A percentile compares a stretch with the other conserved stretches of the same genome.
Conservation (phyloP, 2,888 invertebrate genomes). For the Cryptocheilus praepositus region DNA sequence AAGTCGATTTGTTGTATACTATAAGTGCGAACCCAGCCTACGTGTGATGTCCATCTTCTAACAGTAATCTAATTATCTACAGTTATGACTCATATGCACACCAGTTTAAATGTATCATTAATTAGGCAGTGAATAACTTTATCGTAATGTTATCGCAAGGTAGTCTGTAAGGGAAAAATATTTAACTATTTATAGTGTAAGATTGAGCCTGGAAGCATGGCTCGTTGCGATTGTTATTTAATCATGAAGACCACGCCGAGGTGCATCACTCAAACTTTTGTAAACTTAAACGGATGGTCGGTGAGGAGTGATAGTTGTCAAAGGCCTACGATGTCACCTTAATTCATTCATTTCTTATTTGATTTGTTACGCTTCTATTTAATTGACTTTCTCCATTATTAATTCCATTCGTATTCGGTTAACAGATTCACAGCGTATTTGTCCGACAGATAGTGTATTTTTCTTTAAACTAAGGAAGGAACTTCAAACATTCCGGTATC, state of each 20-base stretch:
- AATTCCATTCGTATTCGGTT: conserved; percentile 7
- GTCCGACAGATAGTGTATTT: neutral
- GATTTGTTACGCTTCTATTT: neutral
- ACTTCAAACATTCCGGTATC: conserved; percentile 73
- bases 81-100: conserved; percentile 37
- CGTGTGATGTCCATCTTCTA: conserved; percentile 45
- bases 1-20: conserved; percentile 41
- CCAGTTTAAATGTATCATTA: conserved; percentile 37
- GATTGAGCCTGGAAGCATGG: conserved; percentile 2
- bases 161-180: conserved; percentile 16
- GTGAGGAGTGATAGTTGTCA: conserved; percentile 8
- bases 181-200: conserved; percentile 25
- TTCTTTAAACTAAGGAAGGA: conserved; percentile 47
- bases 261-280: conserved; percentile 13
- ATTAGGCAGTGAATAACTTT: conserved; percentile 21
- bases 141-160: conserved; percentile 22
- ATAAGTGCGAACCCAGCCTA: conserved; percentile 57
- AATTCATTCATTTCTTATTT: conserved; percentile 10
- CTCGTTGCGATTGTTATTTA: conserved; percentile 23
- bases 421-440: neutral
- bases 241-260: conserved; percentile 15
- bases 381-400: conserved; percentile 13
- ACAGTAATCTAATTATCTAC: conserved; percentile 42
- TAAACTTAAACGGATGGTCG: conserved; percentile 4
- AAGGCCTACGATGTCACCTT: conserved; percentile 32